Percentiles rank a stretch among this genome's conserved stretches.
These are phyloP conservation scores for Rhaphigaster nebulosa DNA, from an alignment of 2,888 invertebrate species.

Conservation along the genomic window DNA sequence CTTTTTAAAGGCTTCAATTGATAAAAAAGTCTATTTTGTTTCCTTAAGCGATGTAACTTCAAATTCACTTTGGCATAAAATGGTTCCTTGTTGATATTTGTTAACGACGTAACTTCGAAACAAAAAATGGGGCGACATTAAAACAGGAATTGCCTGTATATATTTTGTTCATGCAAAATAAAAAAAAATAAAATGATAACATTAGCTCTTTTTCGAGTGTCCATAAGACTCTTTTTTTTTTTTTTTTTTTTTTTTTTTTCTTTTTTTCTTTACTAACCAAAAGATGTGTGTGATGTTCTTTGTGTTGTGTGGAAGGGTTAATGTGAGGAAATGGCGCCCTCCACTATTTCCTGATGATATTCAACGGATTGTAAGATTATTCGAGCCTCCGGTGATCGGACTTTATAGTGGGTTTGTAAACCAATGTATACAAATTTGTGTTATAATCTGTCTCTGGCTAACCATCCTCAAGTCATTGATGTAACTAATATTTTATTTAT, in stretches of 20 bases:
- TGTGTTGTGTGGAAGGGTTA: conserved; percentile 71
- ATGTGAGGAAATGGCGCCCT: conserved; percentile 82
- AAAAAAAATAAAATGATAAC: neutral
- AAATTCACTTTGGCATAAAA: no score
- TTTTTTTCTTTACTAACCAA: neutral
- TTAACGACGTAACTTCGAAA: no score
- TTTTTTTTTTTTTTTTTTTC: neutral
- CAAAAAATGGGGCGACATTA: no score
- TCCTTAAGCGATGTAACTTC: no score
- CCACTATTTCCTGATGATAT: conserved; percentile 85
- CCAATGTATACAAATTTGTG: conserved; percentile 10
- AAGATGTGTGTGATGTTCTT: conserved; percentile 49
- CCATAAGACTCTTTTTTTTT: neutral
- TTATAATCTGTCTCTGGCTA: conserved; percentile 13
- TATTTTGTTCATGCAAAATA: neutral
- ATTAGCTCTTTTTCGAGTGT: neutral
- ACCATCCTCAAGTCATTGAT: conserved; percentile 27
- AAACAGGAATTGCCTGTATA: no score
- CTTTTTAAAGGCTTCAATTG: no score
- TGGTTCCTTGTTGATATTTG: no score
- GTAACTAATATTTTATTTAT: conserved; percentile 21
- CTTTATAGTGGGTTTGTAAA: conserved; percentile 56
- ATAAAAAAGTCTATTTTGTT: no score
- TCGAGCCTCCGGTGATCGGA: conserved; percentile 74
- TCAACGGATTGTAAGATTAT: conserved; percentile 82